phyloP scores from a whole-genome alignment of 2,113 vertebrate genomes.

The Machaerirhynchus nigripectus region DNA sequence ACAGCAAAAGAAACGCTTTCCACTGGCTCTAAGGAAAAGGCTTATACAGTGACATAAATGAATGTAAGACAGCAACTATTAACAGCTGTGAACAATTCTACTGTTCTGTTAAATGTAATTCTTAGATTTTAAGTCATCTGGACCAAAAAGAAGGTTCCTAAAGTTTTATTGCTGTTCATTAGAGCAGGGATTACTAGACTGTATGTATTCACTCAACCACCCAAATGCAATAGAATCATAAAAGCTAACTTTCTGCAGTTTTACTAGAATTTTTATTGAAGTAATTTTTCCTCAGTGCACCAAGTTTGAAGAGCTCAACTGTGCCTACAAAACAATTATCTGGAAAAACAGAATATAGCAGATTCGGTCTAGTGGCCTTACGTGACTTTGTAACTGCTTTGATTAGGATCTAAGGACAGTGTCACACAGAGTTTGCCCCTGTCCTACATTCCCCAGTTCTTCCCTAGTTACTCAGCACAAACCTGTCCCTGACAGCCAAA shows the following conservation, averaged over 20 bases:
- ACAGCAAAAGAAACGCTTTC: neutral
- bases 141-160: neutral
- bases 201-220: neutral
- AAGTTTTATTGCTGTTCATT: neutral
- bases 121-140: neutral
- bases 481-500: neutral
- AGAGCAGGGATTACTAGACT: neutral
- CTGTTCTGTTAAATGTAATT: slow-evolving; percentile 15
- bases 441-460: neutral
- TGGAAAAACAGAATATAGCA: neutral
- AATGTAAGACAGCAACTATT: neutral
- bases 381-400: neutral
- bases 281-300: slow-evolving; percentile 21
- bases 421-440: neutral
- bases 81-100: neutral
- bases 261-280: slow-evolving; percentile 42
- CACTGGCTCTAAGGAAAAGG: neutral
- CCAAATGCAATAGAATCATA: neutral
- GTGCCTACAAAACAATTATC: neutral
- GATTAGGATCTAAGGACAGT: neutral
- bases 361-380: neutral
- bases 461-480: neutral
- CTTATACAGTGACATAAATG: neutral
- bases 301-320: neutral
- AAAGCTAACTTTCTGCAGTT: slow-evolving; percentile 14